Evolutionary conservation across 1,140 invertebrate species (phyloP).

Genomic region (Colletes gigas): DNA sequence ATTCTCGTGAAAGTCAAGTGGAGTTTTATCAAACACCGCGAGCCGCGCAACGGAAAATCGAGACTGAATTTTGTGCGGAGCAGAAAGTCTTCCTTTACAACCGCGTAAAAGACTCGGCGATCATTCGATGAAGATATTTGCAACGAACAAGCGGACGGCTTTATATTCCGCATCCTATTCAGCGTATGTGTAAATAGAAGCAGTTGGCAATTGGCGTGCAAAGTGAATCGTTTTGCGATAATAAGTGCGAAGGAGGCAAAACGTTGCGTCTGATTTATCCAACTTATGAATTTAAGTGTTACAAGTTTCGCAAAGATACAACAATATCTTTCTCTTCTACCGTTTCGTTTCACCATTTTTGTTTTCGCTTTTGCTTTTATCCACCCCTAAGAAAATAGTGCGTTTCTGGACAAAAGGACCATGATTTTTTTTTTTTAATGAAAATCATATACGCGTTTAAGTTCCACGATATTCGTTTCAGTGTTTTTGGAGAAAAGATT

Average conservation of each 20-base stretch:
- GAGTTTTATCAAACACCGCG: not conserved
- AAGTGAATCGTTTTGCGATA: conserved; percentile 61
- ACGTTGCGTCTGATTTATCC: conserved; percentile 66
- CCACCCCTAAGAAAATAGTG: conserved; percentile 24
- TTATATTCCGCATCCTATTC: conserved; percentile 73
- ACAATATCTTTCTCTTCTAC: conserved; percentile 16
- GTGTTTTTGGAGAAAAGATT: not conserved
- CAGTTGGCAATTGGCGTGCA: conserved; percentile 64
- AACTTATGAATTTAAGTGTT: conserved; percentile 66
- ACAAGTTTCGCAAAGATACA: conserved; percentile 45
- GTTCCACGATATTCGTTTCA: not conserved
- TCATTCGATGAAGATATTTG: conserved; percentile 60
- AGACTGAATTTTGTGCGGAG: conserved; percentile 66
- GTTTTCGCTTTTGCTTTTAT: conserved; percentile 1
- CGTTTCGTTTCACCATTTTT: conserved; percentile 55
- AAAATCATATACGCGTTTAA: not conserved
- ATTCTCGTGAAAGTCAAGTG: not conserved
- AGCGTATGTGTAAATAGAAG: conserved; percentile 75
- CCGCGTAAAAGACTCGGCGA: conserved; percentile 21
- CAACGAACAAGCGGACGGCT: conserved; percentile 70
- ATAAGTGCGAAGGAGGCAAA: conserved; percentile 59
- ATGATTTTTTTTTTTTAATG: not conserved
- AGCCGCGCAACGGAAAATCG: not conserved
- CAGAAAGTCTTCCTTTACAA: conserved; percentile 60
- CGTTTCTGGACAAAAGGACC: not conserved